Conservation (phyloP, 53 echinoderm and acorn worm species). For the Astropecten irregularis region DNA sequence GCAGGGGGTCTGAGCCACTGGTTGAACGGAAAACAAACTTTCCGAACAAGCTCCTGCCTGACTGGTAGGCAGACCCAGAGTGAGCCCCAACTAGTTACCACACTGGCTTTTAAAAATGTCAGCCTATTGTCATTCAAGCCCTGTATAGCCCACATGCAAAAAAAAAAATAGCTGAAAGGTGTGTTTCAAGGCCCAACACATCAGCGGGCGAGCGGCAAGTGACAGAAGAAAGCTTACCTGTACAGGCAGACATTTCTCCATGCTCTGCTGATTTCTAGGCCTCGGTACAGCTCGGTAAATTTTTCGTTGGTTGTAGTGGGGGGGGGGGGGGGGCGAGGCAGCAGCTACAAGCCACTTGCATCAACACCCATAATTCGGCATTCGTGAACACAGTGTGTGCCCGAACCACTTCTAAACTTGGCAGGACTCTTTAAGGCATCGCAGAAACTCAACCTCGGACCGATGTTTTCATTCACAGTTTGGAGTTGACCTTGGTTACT, state of each 20-base stretch:
- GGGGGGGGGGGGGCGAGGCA: too few relatives aligned
- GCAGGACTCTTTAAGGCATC: too few relatives aligned
- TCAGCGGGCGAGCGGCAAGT: background rate
- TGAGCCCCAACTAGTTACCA: background rate
- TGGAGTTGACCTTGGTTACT: constrained; percentile 39
- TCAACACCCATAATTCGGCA: background rate
- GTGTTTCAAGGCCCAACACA: constrained; percentile 28
- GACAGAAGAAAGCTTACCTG: constrained; percentile 26
- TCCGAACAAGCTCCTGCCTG: constrained; percentile 23
- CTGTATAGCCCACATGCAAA: background rate
- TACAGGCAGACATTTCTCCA: background rate
- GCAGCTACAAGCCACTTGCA: background rate
- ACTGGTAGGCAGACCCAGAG: constrained; percentile 39
- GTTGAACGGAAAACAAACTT: constrained; percentile 8
- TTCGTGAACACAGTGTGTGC: too few relatives aligned
- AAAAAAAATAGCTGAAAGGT: background rate
- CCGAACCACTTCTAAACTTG: too few relatives aligned
- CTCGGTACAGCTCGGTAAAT: too few relatives aligned
- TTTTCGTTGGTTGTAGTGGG: too few relatives aligned
- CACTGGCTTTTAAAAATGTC: constrained; percentile 44
- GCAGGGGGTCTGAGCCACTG: background rate
- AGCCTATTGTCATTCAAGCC: background rate
- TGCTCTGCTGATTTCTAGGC: background rate
- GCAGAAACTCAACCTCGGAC: too few relatives aligned
- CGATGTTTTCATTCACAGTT: constrained; percentile 51